Evolutionary conservation across 2,797 vertebrate genomes (phyloP).

Genomic region (Anabas testudineus): DNA sequence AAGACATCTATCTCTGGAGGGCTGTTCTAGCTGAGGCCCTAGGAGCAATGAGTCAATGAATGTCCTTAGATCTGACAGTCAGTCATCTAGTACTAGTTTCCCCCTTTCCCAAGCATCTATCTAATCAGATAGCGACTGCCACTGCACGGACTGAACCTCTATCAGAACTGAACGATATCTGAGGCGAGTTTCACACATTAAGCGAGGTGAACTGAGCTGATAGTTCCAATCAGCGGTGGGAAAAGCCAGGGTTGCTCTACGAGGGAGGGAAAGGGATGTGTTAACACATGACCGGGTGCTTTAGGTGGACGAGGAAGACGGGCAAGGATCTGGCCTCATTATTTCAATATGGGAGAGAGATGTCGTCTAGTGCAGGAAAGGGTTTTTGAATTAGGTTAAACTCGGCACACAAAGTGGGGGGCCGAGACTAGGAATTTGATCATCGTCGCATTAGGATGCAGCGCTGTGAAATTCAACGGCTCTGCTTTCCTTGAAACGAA

Average conservation of each 20-base stretch:
- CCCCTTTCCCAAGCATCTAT: conserved; percentile 47
- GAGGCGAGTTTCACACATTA: conserved; percentile 63
- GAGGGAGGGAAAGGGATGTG: conserved; percentile 58
- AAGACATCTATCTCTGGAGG: conserved; percentile 64
- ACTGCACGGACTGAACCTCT: conserved; percentile 47
- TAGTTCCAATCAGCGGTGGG: conserved; percentile 46
- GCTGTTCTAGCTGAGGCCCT: conserved; percentile 55
- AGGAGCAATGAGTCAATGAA: conserved; percentile 67
- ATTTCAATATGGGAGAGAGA: conserved; percentile 73
- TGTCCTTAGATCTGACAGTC: conserved; percentile 59
- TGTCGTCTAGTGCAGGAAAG: conserved; percentile 53
- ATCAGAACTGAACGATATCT: conserved; percentile 60
- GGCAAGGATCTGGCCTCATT: conserved; percentile 72
- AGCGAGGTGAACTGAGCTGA: conserved; percentile 60
- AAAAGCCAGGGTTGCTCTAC: conserved; percentile 65
- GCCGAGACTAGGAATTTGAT: conserved; percentile 62
- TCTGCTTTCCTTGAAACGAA: conserved; percentile 49
- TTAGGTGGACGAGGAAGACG: conserved; percentile 69
- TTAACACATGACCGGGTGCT: conserved; percentile 75
- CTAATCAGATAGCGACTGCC: conserved; percentile 64
- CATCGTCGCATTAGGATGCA: conserved; percentile 49
- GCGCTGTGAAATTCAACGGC: conserved; percentile 43
- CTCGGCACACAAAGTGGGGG: conserved; percentile 50
- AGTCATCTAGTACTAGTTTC: conserved; percentile 51
- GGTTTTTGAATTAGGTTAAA: conserved; percentile 75